These are phyloP conservation scores for Siphamia tubifer DNA, from an alignment of 2,113 vertebrate genomes.

Conservation along the genomic window DNA sequence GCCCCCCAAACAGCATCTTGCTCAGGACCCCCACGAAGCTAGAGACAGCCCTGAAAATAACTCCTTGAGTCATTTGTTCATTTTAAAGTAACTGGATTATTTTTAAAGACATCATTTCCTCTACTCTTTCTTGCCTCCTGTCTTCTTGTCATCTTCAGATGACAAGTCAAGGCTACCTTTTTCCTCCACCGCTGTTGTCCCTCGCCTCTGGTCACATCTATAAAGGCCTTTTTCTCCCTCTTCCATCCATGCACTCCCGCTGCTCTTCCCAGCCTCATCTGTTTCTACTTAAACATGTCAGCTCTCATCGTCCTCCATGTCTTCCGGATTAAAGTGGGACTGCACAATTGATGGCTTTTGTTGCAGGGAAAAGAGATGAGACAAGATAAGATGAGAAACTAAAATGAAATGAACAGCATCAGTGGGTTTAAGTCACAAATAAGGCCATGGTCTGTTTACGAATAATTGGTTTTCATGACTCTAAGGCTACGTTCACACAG, in stretches of 20 bases:
- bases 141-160: not conserved
- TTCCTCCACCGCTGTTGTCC: not conserved
- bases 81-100: too few species aligned
- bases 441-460: not conserved
- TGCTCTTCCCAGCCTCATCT: slow-evolving; percentile 34
- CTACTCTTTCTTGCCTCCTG: not conserved
- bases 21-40: too few species aligned
- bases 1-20: too few species aligned
- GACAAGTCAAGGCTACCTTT: not conserved
- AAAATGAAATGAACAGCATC: not conserved
- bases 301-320: slow-evolving; percentile 5
- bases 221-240: not conserved
- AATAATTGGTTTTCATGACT: not conserved
- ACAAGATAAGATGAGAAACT: not conserved
- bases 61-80: too few species aligned
- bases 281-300: slow-evolving; percentile 51
- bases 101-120: not conserved
- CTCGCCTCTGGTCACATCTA: slow-evolving; percentile 27
- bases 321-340: not conserved
- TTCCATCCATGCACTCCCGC: not conserved
- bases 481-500: too few species aligned
- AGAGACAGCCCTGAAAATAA: too few species aligned
- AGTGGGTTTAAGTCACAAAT: not conserved
- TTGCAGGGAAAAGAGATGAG: too few species aligned
- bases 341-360: too few species aligned